Base-by-base conservation (phyloP, 2,888 invertebrate genomes). In the Cylloceria caligata region DNA sequence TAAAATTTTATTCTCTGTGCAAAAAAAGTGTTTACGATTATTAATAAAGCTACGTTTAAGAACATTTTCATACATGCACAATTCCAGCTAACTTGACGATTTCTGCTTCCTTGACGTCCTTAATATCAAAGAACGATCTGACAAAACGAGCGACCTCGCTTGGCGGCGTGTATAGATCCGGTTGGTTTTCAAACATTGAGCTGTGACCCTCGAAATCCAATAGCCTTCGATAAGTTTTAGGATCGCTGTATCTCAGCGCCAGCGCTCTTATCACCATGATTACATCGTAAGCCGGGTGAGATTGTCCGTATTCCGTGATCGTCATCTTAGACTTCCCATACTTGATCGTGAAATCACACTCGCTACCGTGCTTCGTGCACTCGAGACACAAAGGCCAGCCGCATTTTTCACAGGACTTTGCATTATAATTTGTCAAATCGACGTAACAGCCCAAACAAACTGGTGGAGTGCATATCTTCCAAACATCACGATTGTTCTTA, bases 321-420 rank as follows among this genome's bases (percentile, higher is more conserved):
- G 94, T 93, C 0, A 96, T 94, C 94, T 96, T 96, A 80, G 94
- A 94, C 1, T 95, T 95, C 86, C 94, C 93, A 72, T 95, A 93
- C 62, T 88, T 86, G 2, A 93, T 92, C 0, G 96, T 96, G 81
- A 96, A 95, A 81, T 94, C 93, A 87, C 97, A 97, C 91, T 97
- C 97, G 0, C 95, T 95, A 16, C 93, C 92, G 88, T 97, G 97
- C 3, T 93, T 94, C 47, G 94, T 94, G 90, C 97, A 97, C 13
- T 94, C 93, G 0, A 95, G 94, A 89, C 97, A 97, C 88, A 97
- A 93, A 0, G 97, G 97, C 97, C 97, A 97, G 0, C 97, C 97
- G 86, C 97, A 97, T 83, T 94, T 94, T 16, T 93, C 91, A 88
- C 97, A 97, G 0, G 93, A 90, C 3, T 80, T 87, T 6, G 87